These are phyloP conservation scores for Apodemus speciosus DNA, from an alignment of 2,113 vertebrate species.

Conservation along the genomic window DNA sequence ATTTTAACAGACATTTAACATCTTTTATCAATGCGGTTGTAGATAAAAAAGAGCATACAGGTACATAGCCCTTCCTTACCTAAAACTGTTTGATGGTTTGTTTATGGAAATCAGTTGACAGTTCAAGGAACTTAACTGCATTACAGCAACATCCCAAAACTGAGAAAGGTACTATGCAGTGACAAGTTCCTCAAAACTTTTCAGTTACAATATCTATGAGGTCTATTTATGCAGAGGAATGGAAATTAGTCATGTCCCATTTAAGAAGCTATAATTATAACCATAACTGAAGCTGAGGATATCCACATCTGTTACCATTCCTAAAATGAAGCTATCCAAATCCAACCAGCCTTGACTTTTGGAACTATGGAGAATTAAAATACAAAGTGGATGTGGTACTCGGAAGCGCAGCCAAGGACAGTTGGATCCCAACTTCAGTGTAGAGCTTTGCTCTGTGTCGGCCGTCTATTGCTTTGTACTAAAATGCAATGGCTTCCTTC, in stretches of 20 bases:
- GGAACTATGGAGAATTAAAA: neutral
- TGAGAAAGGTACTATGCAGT: neutral
- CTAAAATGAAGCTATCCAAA: neutral
- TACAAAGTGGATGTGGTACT: neutral
- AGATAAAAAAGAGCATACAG: neutral
- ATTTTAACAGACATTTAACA: neutral
- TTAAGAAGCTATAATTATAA: neutral
- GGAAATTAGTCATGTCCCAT: neutral
- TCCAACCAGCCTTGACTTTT: neutral
- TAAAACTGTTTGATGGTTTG: neutral
- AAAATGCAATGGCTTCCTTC: neutral
- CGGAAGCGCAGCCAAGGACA: neutral
- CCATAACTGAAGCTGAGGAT: neutral
- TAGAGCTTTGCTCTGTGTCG: neutral
- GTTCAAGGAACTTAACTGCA: neutral
- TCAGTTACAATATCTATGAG: neutral
- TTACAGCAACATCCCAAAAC: neutral
- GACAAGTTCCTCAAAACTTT: neutral
- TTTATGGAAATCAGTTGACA: neutral
- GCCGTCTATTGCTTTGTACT: neutral
- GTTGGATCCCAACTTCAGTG: neutral
- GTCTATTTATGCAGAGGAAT: neutral
- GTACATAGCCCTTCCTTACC: neutral
- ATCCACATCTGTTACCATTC: neutral
- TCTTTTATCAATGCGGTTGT: neutral